Base-by-base conservation (phyloP, 1,140 invertebrate genomes). In the Brachionus koreanus region DNA sequence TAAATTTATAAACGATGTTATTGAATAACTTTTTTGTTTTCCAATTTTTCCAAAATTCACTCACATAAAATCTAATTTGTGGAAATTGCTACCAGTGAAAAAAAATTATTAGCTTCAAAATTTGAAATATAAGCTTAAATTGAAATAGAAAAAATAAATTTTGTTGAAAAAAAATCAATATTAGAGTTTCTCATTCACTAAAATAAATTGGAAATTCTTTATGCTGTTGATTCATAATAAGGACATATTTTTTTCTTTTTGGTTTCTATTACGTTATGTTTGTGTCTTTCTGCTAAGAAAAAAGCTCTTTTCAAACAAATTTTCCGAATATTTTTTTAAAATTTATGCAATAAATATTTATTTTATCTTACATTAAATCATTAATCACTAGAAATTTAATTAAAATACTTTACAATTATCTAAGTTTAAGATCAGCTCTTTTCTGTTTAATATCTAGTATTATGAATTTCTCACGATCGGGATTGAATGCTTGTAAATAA, bases 71-170 rank as follows among this genome's bases (percentile, higher is more conserved):
- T 33, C 25, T 33, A 29, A 37, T 65, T 37, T 33, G 13, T n/a
- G 23, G 33, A 9, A 69, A 69, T 19, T 39, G 16, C 33, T 25
- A 23, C 9, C 5, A 39, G n/a, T n/a, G 39, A 72, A 43, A 46
- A 74, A 74, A 74, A 46, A 49, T 46, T 74, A 74, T 74, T 74
- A 74, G 19, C 43, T 74, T 74, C 69, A 74, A 12, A 74, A 35
- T 49, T 74, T 74, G 37, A 19, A 74, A 74, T 69, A 74, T 43
- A 74, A 46, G 39, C 19, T 74, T 39, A 74, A 74, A 74, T 74
- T 46, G 69, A 74, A 74, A 25, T 46, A 46, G 39, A 16, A 74
- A 33, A 23, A 49, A 33, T 46, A 74, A 29, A 74, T 69, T 69
- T 25, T 39, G 69, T 25, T 25, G 33, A 33, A 74, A 46, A 74